These are phyloP conservation scores for Bombus fervidus DNA, from an alignment of 1,140 invertebrate species.

Conservation along the genomic window DNA sequence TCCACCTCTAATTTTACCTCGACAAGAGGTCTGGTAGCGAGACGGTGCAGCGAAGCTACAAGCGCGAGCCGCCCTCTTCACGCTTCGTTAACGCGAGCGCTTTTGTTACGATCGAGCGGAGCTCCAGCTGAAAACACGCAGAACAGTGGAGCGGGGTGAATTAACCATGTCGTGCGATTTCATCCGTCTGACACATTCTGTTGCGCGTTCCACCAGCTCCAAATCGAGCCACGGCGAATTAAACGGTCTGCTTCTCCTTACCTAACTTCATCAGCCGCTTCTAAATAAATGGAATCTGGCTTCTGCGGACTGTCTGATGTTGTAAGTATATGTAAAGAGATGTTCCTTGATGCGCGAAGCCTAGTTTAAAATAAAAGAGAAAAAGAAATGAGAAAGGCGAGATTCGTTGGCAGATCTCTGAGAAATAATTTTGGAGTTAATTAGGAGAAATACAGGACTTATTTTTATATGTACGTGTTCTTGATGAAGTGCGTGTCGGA, in stretches of 20 bases:
- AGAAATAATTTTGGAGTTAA: not conserved
- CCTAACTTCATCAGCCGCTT: not conserved
- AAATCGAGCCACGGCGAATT: constrained; percentile 17
- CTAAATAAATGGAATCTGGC: not conserved
- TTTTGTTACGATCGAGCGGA: not conserved
- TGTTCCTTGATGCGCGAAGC: not conserved
- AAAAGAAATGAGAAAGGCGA: not conserved
- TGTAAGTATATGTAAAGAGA: not conserved
- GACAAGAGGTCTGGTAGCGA: not conserved
- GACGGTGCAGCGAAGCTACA: not conserved
- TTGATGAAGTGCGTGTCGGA: not conserved
- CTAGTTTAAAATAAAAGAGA: not conserved
- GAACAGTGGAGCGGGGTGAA: not conserved
- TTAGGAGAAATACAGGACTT: not conserved
- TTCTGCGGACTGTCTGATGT: not conserved
- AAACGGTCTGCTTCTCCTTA: constrained; percentile 17
- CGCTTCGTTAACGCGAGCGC: not conserved
- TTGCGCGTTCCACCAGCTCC: not conserved
- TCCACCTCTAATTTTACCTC: constrained; percentile 53
- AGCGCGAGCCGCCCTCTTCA: not conserved
- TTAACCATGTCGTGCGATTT: constrained; percentile 26
- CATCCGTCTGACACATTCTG: constrained; percentile 8
- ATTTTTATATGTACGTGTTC: not conserved
- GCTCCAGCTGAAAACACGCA: not conserved
- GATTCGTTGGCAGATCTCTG: not conserved